Evolutionary conservation across 1,140 invertebrate genomes (phyloP).

Genomic region (Cecropterus lyciades): DNA sequence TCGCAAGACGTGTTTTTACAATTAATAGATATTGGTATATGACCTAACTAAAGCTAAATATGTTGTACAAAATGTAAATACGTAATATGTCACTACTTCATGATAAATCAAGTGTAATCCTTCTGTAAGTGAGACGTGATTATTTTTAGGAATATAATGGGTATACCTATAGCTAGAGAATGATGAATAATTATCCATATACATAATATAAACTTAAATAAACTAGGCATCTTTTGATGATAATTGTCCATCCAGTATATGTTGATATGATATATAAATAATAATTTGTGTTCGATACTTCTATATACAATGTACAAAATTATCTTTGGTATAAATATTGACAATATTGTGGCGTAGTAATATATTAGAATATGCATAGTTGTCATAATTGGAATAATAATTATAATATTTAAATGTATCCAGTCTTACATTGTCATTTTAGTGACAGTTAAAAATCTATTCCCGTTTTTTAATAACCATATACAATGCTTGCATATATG

Average conservation of each 20-base stretch:
- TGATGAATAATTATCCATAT: no score
- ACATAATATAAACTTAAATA: no score
- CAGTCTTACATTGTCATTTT: constrained; percentile 34
- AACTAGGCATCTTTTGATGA: neutral
- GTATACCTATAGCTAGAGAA: no score
- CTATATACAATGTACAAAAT: constrained; percentile 24
- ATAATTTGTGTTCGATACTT: constrained; percentile 12
- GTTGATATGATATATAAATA: constrained; percentile 5
- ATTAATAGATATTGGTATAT: no score
- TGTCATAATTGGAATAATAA: constrained; percentile 7
- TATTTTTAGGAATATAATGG: no score
- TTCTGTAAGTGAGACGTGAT: no score
- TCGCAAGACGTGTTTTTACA: no score
- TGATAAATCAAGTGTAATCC: no score
- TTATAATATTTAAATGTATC: constrained; percentile 18
- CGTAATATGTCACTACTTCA: no score
- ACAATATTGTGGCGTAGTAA: constrained; percentile 9
- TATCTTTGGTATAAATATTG: constrained; percentile 38
- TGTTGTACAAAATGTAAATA: no score
- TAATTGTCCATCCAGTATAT: no score
- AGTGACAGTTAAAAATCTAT: constrained; percentile 14
- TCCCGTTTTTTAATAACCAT: neutral
- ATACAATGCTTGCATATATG: neutral
- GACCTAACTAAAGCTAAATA: no score
- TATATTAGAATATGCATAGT: constrained; percentile 14